Conservation (phyloP, 2,888 invertebrate species). For the Eupelmus urozonus region DNA sequence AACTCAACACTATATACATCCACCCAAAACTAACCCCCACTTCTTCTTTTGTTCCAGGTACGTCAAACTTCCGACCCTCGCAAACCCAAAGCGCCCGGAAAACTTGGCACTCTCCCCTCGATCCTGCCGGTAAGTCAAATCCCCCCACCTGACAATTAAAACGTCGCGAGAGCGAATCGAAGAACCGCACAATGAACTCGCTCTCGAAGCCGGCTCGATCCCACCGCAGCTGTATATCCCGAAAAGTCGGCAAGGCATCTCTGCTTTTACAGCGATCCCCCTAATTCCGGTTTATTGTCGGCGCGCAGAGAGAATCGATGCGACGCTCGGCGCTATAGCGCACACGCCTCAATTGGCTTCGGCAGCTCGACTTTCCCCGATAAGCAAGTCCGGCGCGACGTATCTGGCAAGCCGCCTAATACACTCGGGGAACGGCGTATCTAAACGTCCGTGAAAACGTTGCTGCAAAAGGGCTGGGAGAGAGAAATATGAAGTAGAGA, state of each 20-base stretch:
- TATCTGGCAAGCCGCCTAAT: conserved; percentile 44
- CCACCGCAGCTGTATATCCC: conserved; percentile 15
- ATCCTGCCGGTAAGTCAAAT: conserved; percentile 23
- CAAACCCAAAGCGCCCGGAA: neutral
- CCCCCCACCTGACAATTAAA: neutral
- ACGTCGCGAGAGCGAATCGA: neutral
- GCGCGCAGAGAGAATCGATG: conserved; percentile 44
- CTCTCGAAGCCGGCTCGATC: neutral
- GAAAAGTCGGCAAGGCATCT: conserved; percentile 35
- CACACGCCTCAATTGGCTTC: conserved; percentile 45
- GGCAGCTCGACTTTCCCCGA: conserved; percentile 41
- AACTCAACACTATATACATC: too few species aligned
- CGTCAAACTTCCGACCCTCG: conserved; percentile 20
- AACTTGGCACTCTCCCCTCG: neutral
- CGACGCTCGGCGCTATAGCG: conserved; percentile 4
- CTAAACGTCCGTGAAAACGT: conserved; percentile 64
- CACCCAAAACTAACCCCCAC: neutral
- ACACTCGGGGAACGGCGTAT: conserved; percentile 55
- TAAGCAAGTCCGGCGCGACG: conserved; percentile 59
- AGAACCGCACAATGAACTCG: conserved; percentile 4
- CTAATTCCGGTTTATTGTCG: conserved; percentile 56
- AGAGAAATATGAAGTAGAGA: conserved; percentile 29
- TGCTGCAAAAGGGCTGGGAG: conserved; percentile 42
- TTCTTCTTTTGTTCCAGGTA: conserved; percentile 64
- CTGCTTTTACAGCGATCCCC: conserved; percentile 14